Evolutionary conservation across 2,113 vertebrate genomes (phyloP).

Genomic region (Progne subis): DNA sequence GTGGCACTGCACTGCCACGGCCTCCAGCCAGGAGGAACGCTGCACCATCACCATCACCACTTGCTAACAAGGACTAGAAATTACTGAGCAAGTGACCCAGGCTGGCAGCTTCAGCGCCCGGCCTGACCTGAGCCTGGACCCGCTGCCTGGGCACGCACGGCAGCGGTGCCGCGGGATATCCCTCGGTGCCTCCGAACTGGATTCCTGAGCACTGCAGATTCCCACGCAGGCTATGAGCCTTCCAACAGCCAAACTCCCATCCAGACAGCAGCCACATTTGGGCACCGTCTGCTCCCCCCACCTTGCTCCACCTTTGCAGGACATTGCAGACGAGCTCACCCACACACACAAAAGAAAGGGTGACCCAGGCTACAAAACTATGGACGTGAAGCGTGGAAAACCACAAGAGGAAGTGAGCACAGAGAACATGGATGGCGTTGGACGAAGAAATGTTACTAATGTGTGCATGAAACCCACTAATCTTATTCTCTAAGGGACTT

Average conservation of each 20-base stretch:
- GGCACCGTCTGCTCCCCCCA: not conserved
- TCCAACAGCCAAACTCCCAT: not conserved
- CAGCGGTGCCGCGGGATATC: rapidly evolving
- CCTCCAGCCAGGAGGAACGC: not conserved
- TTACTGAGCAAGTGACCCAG: not conserved
- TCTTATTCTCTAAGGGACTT: not conserved
- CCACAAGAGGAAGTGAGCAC: not conserved
- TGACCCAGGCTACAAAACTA: not conserved
- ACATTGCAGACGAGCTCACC: not conserved
- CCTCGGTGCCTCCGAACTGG: not conserved
- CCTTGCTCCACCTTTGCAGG: not conserved
- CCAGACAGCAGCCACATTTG: not conserved
- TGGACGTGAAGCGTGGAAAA: rapidly evolving
- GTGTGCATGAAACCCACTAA: not conserved
- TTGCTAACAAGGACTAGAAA: not conserved
- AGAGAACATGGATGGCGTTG: not conserved
- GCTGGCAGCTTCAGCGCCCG: not conserved
- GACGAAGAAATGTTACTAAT: not conserved
- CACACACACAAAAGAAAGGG: not conserved
- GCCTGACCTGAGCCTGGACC: not conserved
- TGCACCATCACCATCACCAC: not conserved
- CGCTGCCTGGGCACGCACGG: rapidly evolving
- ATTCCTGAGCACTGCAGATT: not conserved
- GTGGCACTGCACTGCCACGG: not conserved
- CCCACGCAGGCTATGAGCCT: not conserved